phyloP scores from a whole-genome alignment of 2,113 vertebrate genomes.

The Otis tarda region DNA sequence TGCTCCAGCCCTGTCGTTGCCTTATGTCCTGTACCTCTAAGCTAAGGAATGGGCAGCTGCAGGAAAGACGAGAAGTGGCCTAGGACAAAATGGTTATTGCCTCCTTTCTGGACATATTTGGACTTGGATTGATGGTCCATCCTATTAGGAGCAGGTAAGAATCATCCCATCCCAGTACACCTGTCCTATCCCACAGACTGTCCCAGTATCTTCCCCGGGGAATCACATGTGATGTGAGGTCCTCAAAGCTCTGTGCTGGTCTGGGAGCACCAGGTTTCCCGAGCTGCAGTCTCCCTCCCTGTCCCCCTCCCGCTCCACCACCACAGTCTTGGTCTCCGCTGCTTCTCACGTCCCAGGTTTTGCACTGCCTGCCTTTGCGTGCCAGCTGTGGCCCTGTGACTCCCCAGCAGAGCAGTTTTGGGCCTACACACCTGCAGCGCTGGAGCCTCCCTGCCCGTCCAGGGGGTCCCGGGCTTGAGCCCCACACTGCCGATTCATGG shows the following conservation, averaged over 20 bases:
- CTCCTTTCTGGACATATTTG: not conserved
- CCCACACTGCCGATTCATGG: not conserved
- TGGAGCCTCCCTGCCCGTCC: not conserved
- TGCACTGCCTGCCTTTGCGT: not conserved
- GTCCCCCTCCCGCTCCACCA: not conserved
- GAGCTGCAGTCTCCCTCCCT: not conserved
- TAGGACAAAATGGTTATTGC: not conserved
- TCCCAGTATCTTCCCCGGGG: not conserved
- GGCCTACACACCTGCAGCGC: not conserved
- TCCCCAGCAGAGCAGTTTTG: rapidly evolving
- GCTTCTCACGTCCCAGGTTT: not conserved
- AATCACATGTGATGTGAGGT: rapidly evolving
- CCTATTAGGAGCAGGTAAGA: conserved; percentile 2
- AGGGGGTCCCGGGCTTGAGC: not conserved
- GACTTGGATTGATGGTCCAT: not conserved
- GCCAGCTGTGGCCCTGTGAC: not conserved
- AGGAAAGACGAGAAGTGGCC: not conserved
- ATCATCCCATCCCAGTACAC: not conserved
- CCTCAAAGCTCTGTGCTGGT: not conserved
- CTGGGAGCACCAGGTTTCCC: not conserved
- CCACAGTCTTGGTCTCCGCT: not conserved
- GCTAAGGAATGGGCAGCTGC: not conserved
- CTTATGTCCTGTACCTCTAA: not conserved
- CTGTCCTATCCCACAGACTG: not conserved
- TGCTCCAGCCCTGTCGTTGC: not conserved